These are phyloP conservation scores for Puntigrus tetrazona DNA, from an alignment of 2,113 vertebrate genomes.

Conservation along the genomic window DNA sequence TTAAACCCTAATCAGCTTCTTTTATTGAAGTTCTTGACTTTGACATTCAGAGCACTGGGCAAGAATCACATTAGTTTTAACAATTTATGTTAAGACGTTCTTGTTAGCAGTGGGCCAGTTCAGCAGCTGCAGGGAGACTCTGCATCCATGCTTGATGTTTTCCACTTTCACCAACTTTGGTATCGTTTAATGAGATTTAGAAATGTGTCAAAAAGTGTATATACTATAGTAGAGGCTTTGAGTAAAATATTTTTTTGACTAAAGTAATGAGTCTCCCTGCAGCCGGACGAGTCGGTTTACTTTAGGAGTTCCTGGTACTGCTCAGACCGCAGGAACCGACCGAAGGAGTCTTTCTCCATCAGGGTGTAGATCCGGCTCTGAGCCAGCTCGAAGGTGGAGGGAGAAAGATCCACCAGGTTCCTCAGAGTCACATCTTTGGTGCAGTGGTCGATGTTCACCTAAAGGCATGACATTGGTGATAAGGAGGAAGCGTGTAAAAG, in stretches of 20 bases:
- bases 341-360: slow-evolving; percentile 98
- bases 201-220: not conserved
- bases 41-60: slow-evolving; percentile 20
- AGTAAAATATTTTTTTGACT: not conserved
- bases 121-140: slow-evolving; percentile 47
- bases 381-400: slow-evolving; percentile 86
- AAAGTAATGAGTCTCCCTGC: slow-evolving; percentile 42
- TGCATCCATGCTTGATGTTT: not conserved
- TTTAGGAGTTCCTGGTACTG: slow-evolving; percentile 86
- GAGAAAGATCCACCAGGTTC: slow-evolving; percentile 87
- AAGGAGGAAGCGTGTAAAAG: not conserved
- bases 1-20: not conserved
- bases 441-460: slow-evolving; percentile 97
- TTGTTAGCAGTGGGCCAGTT: not conserved
- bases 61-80: not conserved
- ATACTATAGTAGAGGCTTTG: not conserved
- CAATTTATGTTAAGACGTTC: not conserved
- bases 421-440: slow-evolving; percentile 91
- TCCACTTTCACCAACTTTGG: not conserved
- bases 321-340: slow-evolving; percentile 88
- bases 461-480: slow-evolving; percentile 3
- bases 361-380: slow-evolving; percentile 90
- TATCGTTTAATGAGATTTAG: not conserved
- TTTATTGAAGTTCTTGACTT: not conserved
- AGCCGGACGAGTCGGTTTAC: slow-evolving; percentile 64